Conservation (phyloP, 2,888 invertebrate genomes). For the Trachelus tabidus region DNA sequence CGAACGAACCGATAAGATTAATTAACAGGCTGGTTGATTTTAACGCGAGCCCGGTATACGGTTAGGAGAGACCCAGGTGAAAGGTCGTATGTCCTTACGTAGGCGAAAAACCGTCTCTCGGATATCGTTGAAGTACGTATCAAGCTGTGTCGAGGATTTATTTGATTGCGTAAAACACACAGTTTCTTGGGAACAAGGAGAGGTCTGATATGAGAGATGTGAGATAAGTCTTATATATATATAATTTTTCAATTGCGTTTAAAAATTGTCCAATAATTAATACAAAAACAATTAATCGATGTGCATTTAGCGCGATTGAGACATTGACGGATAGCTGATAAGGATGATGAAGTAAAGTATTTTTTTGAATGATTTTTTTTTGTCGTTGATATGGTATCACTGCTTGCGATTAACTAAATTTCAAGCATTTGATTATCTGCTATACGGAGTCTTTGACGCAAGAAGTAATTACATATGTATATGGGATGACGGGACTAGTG, state of each 20-base stretch:
- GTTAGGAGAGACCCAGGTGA: not conserved
- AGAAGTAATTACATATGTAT: conserved; percentile 19
- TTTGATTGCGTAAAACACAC: not conserved
- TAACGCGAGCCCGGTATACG: not conserved
- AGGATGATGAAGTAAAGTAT: not conserved
- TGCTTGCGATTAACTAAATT: not conserved
- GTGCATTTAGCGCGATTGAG: not conserved
- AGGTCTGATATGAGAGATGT: not conserved
- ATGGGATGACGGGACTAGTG: conserved; percentile 26
- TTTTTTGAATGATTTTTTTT: not conserved
- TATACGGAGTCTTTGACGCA: not conserved
- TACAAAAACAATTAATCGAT: not conserved
- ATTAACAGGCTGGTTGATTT: not conserved
- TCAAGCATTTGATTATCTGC: not conserved
- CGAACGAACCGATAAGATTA: not conserved
- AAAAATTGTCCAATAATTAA: not conserved
- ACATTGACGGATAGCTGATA: not conserved
- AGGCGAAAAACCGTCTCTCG: not conserved
- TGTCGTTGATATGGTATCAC: not conserved
- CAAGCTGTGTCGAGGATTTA: not conserved
- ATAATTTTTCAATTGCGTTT: not conserved
- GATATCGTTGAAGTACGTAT: not conserved
- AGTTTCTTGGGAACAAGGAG: not conserved
- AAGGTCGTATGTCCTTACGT: not conserved
- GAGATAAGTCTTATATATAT: not conserved